phyloP scores from a whole-genome alignment of 2,888 invertebrate genomes.

The Cataglyphis albicans region DNA sequence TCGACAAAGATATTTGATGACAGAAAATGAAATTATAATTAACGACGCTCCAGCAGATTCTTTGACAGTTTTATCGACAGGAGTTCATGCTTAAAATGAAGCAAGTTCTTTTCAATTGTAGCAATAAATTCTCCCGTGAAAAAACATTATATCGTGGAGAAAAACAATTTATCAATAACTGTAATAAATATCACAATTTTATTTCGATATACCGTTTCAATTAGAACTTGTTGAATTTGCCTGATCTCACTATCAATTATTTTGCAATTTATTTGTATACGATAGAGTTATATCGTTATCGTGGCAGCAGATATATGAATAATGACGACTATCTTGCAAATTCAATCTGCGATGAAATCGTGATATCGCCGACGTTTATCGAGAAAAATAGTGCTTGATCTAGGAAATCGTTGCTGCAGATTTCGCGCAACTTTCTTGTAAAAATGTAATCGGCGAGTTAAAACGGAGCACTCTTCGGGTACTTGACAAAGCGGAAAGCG shows the following conservation, averaged over 20 bases:
- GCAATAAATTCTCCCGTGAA: not conserved
- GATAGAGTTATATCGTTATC: slow-evolving; percentile 69
- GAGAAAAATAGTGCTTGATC: slow-evolving; percentile 61
- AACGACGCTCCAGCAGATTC: not conserved
- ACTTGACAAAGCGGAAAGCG: slow-evolving; percentile 7
- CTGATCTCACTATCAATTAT: slow-evolving; percentile 53
- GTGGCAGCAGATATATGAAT: not conserved
- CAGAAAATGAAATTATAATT: slow-evolving; percentile 40
- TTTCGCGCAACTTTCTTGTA: not conserved
- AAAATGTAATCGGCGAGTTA: slow-evolving; percentile 17
- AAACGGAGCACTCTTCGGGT: slow-evolving; percentile 8
- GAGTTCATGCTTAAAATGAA: not conserved
- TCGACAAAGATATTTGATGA: not conserved
- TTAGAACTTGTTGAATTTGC: slow-evolving; percentile 62
- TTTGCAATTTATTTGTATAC: slow-evolving; percentile 69
- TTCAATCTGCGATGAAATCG: slow-evolving; percentile 55
- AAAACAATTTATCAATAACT: not conserved
- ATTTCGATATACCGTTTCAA: slow-evolving; percentile 9
- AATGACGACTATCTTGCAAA: slow-evolving; percentile 66
- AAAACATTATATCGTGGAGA: not conserved
- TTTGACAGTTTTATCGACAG: not conserved
- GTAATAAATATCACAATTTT: slow-evolving; percentile 30
- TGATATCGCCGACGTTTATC: slow-evolving; percentile 56
- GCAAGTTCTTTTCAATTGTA: not conserved
- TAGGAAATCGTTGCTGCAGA: not conserved